Percentiles rank a stretch among this genome's conserved stretches.
Evolutionary conservation across 1,140 invertebrate genomes (phyloP).

Genomic region (Eupeodes corollae): DNA sequence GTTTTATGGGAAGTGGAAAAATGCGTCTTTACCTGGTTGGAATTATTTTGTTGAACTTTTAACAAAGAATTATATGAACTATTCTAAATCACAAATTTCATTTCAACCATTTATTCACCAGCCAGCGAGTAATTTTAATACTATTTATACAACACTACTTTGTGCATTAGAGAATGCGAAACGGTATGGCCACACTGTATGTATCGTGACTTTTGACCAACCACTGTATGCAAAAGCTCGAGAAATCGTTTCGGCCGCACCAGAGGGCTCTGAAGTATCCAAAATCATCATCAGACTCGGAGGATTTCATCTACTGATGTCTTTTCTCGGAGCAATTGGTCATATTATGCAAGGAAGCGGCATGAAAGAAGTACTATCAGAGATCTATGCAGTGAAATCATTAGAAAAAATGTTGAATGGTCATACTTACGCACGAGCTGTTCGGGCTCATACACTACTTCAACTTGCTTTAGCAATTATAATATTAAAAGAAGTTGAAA

Average conservation of each 20-base stretch:
- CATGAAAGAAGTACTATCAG: slow-evolving; percentile 26
- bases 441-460: slow-evolving; percentile 31
- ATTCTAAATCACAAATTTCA: slow-evolving; percentile 22
- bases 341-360: slow-evolving; percentile 36
- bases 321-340: slow-evolving; percentile 35
- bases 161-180: no score
- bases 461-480: slow-evolving; percentile 21
- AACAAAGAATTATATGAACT: slow-evolving; percentile 1
- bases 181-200: slow-evolving; percentile 6
- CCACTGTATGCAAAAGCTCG: no score
- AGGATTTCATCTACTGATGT: no score
- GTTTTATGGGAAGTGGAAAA: slow-evolving; percentile 21
- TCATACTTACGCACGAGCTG: slow-evolving; percentile 14
- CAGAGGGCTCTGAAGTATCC: slow-evolving; percentile 20
- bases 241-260: slow-evolving; percentile 30
- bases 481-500: no score
- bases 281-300: slow-evolving; percentile 29
- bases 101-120: slow-evolving; percentile 34
- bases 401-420: slow-evolving; percentile 32
- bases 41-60: slow-evolving; percentile 9
- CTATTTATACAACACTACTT: slow-evolving; percentile 29
- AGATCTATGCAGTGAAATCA: slow-evolving; percentile 27
- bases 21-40: slow-evolving; percentile 15
- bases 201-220: slow-evolving; percentile 30
- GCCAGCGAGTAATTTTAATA: slow-evolving; percentile 22